These are phyloP conservation scores for Monochamus saltuarius DNA, from an alignment of 1,140 invertebrate genomes.

Conservation along the genomic window DNA sequence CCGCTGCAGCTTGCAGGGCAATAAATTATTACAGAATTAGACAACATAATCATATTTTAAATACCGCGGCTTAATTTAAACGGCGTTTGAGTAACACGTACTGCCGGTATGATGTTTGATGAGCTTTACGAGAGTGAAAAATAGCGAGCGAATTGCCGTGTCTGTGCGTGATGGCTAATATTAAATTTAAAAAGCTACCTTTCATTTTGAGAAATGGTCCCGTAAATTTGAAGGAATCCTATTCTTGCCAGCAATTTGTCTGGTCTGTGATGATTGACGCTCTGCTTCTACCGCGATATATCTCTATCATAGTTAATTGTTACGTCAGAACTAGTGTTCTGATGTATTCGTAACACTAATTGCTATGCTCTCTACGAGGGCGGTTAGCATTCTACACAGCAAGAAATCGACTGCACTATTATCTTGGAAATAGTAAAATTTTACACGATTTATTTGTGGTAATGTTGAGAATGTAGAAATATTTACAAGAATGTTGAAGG, in stretches of 20 bases:
- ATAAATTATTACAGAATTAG: not conserved
- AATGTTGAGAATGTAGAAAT: too few relatives aligned
- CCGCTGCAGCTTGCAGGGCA: too few relatives aligned
- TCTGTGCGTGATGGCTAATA: not conserved
- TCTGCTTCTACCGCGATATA: constrained; percentile 19
- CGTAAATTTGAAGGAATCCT: constrained; percentile 27
- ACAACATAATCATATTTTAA: not conserved
- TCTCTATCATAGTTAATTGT: constrained; percentile 26
- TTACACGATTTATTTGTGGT: too few relatives aligned
- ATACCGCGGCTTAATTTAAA: not conserved
- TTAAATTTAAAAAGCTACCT: constrained; percentile 19
- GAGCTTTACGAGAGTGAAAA: not conserved
- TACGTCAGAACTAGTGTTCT: constrained; percentile 14
- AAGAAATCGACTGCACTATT: too few relatives aligned
- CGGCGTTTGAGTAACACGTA: not conserved
- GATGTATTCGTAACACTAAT: too few relatives aligned
- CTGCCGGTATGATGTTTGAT: not conserved
- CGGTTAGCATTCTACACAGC: too few relatives aligned
- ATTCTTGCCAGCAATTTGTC: constrained; percentile 28
- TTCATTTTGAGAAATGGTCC: constrained; percentile 20
- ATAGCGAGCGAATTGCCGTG: not conserved
- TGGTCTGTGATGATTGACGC: constrained; percentile 18
- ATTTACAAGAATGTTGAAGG: too few relatives aligned
- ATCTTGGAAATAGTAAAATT: too few relatives aligned
- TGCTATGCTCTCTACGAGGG: too few relatives aligned